phyloP scores from a whole-genome alignment of 2,888 invertebrate genomes.

The Mesorhabditis belari region DNA sequence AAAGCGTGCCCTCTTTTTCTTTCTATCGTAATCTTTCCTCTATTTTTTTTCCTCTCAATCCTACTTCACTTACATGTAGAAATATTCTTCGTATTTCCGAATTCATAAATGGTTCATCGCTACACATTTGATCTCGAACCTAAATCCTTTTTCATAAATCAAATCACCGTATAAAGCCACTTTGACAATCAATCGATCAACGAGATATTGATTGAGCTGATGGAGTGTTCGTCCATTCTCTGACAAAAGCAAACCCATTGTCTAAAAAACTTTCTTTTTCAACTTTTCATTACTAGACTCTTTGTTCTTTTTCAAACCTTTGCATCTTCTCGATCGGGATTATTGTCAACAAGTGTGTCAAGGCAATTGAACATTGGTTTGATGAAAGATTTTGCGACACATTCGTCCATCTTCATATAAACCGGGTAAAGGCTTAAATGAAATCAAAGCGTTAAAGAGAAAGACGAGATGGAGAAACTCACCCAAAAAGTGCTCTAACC shows the following conservation, averaged over 20 bases:
- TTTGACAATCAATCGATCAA: constrained; percentile 26
- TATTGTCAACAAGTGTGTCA: constrained; percentile 27
- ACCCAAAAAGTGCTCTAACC: constrained; percentile 29
- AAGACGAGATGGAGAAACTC: background rate
- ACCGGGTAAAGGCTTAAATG: constrained; percentile 29
- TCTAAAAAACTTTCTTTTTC: constrained; percentile 11
- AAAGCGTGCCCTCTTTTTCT: no score
- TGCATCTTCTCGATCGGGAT: constrained; percentile 26
- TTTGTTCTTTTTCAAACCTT: constrained; percentile 11
- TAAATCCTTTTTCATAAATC: background rate
- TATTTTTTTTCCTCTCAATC: no score
- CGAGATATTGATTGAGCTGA: constrained; percentile 21
- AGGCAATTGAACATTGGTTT: constrained; percentile 31
- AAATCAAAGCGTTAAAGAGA: background rate
- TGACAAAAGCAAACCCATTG: constrained; percentile 16
- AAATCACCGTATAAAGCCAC: no score
- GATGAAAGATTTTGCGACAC: constrained; percentile 28
- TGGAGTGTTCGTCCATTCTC: constrained; percentile 20
- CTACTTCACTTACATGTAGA: constrained; percentile 22
- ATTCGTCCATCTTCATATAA: constrained; percentile 27
- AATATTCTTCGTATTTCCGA: constrained; percentile 21
- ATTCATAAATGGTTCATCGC: constrained; percentile 18
- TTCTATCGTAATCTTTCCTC: no score
- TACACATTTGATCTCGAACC: constrained; percentile 16
- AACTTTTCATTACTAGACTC: background rate